Evolutionary conservation across 2,113 vertebrate genomes (phyloP).

Genomic region (zebrafish (Danio rerio)): GRCz12tu NC_133182.1:53445001-53445500

Average conservation of each 20-base stretch:
- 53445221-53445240: slow-evolving; percentile 13
- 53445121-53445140: slow-evolving; percentile 32
- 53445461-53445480: slow-evolving; percentile 31
- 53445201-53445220: slow-evolving; percentile 16
- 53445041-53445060: slow-evolving; percentile 26
- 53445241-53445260: slow-evolving; percentile 12
- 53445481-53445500: slow-evolving; percentile 43
- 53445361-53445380: not conserved
- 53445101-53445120: slow-evolving; percentile 44
- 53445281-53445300: not conserved
- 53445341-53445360: slow-evolving; percentile 4
- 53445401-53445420: not conserved
- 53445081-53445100: slow-evolving; percentile 34
- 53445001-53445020: not conserved
- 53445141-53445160: slow-evolving; percentile 52
- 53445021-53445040: slow-evolving; percentile 25
- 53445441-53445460: slow-evolving; percentile 54
- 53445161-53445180: slow-evolving; percentile 31
- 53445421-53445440: slow-evolving; percentile 15
- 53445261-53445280: not conserved
- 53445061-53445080: slow-evolving; percentile 27
- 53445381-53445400: not conserved
- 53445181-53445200: slow-evolving; percentile 37
- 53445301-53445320: not conserved
- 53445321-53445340: not conserved